Conservation (phyloP, 2,797 vertebrate species). For the Pampus argenteus region DNA sequence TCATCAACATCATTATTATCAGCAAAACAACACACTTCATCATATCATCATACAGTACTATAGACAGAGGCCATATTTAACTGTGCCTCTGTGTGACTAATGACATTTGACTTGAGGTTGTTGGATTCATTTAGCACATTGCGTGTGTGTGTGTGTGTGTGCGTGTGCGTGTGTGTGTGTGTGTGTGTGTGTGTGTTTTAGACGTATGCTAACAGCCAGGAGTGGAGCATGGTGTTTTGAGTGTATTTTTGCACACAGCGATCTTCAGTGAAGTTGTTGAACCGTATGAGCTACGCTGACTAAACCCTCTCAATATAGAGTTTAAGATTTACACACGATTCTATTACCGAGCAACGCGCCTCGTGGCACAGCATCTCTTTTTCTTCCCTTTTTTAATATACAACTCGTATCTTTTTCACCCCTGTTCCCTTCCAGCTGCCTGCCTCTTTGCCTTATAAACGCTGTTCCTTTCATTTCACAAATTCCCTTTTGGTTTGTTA, state of each 20-base stretch:
- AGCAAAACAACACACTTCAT: neutral
- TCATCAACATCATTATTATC: too few relatives aligned
- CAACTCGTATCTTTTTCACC: neutral
- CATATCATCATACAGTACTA: neutral
- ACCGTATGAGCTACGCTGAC: conserved; percentile 27
- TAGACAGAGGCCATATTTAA: neutral
- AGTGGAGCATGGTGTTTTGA: neutral
- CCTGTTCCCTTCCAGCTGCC: conserved; percentile 3
- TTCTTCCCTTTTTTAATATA: conserved; percentile 1
- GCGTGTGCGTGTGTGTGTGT: neutral
- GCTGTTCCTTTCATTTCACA: conserved; percentile 13
- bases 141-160: neutral
- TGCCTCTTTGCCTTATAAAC: conserved; percentile 1
- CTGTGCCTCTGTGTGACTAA: neutral
- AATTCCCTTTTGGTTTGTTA: conserved; percentile 30
- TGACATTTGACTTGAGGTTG: neutral
- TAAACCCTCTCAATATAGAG: conserved; percentile 37
- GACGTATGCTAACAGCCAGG: neutral
- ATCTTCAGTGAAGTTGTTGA: conserved; percentile 39
- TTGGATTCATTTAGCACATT: neutral
- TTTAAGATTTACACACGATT: conserved; percentile 28
- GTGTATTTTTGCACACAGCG: conserved; percentile 2
- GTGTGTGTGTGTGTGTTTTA: neutral
- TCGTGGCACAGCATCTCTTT: neutral
- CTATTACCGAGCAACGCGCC: conserved; percentile 25